Percentiles rank a stretch among this genome's conserved stretches.
phyloP scores from a whole-genome alignment of 2,797 vertebrate species.

The Malacoraja senta region DNA sequence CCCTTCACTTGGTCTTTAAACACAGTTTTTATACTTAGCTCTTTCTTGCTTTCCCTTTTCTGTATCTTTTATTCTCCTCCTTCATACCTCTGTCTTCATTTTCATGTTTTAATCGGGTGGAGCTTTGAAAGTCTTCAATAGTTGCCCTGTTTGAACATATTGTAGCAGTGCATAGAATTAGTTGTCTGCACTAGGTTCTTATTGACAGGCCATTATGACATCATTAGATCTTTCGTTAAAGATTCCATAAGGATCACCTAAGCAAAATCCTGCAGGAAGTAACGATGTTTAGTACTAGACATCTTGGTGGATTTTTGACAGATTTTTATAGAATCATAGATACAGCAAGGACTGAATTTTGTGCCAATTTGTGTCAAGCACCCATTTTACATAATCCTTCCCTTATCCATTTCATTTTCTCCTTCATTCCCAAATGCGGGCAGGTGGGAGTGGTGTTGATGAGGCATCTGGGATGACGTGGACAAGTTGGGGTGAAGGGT shows the following conservation, averaged over 20 bases:
- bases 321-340: neutral
- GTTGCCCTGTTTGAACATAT: neutral
- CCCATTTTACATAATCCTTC: too few relatives aligned
- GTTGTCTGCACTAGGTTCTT: neutral
- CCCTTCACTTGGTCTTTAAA: neutral
- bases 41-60: neutral
- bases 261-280: neutral
- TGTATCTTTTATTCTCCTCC: neutral
- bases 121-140: neutral
- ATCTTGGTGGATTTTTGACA: neutral
- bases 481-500: too few relatives aligned
- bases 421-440: too few relatives aligned
- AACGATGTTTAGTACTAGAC: neutral
- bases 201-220: slow-evolving; percentile 22
- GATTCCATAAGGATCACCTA: neutral
- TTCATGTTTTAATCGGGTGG: neutral
- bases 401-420: too few relatives aligned
- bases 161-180: neutral
- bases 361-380: too few relatives aligned
- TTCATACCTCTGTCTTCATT: slow-evolving; percentile 17
- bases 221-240: neutral
- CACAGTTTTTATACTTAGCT: neutral
- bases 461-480: too few relatives aligned
- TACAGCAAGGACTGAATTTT: too few relatives aligned
- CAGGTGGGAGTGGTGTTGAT: too few relatives aligned